Evolutionary conservation across 2,113 vertebrate species (phyloP), one percentile per base, ranked within the genome.

Genomic region (Leptodactylus fuscus): DNA sequence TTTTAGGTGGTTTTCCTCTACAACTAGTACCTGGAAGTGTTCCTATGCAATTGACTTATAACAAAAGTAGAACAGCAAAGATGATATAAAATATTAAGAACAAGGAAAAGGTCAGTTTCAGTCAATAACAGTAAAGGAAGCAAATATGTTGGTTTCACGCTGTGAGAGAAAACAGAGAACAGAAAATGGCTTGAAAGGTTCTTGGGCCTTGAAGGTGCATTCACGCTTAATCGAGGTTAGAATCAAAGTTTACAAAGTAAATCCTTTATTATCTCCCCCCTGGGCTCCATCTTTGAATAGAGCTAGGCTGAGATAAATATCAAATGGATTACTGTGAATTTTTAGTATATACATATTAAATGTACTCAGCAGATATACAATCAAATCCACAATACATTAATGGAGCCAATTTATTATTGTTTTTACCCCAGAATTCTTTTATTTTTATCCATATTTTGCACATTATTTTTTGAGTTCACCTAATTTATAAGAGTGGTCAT

Each of bases 181-280:
- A 77, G 71, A 76, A 76, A 76, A 84, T 65, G 82, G 53, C 70
- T 84, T 84, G 73, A 84, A 84, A 84, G 82, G 82, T 84, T 76
- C 38, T 58, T 49, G 29, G 70, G 70, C 71, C 70, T 65, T 76
- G 36, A 76, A 84, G 71, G 71, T 49, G 29, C 55, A 65, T 62
- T 77, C 55, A 36, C n/a, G 20, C 44, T 84, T 76, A 76, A 84
- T 76, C 41, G 71, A 84, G 82, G 82, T 84, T 60, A 76, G 71
- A 84, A 76, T 76, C 71, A 76, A 76, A 65, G 71, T 84, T 76
- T 76, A 76, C 71, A 76, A 65, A 84, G 65, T 76, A 76, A 84
- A 84, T 84, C 71, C 71, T 75, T 62, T 76, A 62, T 76, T 76
- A 84, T 84, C 38, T 77, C 76, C 55, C 73, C 71, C 75, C 24